Base-by-base conservation (phyloP, 2,888 invertebrate species). In the Megaustenia siamemsis region DNA sequence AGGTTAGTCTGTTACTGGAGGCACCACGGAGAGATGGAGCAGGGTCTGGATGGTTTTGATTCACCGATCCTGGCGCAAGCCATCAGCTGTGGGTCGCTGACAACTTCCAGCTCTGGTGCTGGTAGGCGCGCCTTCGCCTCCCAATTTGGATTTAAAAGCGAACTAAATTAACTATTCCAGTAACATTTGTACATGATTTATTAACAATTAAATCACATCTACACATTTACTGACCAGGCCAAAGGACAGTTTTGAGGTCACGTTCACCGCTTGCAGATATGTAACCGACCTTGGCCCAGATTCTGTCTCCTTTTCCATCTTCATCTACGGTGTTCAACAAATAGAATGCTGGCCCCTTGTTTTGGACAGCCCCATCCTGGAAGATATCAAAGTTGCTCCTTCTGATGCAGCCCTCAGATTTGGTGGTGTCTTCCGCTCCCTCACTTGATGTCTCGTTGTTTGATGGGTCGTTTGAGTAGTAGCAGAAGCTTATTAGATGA, bases 161-260 rank as follows among this genome's bases (percentile, higher is more conserved):
- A n/a, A n/a, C n/a, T n/a, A n/a, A n/a, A n/a, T n/a, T n/a, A n/a
- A n/a, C n/a, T n/a, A n/a, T n/a, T n/a, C n/a, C n/a, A n/a, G n/a
- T n/a, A n/a, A n/a, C n/a, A n/a, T n/a, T n/a, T n/a, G n/a, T n/a
- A n/a, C n/a, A n/a, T n/a, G n/a, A n/a, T n/a, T n/a, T n/a, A n/a
- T n/a, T n/a, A n/a, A n/a, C n/a, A n/a, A n/a, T n/a, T n/a, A n/a
- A n/a, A n/a, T n/a, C n/a, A n/a, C n/a, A n/a, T n/a, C n/a, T n/a
- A 60, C n/a, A n/a, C 45, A 18, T 1, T 49, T 18, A 73, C 73
- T 32, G 18, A 73, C 73, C 73, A 1, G 97, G 97, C 97, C 97
- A 97, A 35, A 97, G 96, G 88, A 98, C 97, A 4, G 97, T 97
- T 91, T 97, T 97, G 87, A 97, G 94, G 87, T 96, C 95, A 21